Conservation (phyloP, 2,113 vertebrate species). For the Callipepla squamata region DNA sequence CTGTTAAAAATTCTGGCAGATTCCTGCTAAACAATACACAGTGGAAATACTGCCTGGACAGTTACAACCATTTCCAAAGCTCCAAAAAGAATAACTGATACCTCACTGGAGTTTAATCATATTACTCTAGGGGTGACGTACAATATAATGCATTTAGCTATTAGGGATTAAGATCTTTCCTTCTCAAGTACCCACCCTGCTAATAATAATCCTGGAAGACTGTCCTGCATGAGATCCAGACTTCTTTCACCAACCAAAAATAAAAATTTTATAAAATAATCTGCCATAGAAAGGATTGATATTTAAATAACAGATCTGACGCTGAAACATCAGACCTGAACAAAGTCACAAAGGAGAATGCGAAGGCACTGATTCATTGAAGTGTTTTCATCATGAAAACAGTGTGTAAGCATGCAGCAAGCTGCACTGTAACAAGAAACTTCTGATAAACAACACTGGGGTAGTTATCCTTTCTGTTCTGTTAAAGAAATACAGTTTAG, state of each 20-base stretch:
- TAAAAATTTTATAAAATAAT: background rate
- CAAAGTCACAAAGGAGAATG: background rate
- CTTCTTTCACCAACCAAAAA: background rate
- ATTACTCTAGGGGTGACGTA: background rate
- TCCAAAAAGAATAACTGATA: background rate
- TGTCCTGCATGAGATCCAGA: background rate
- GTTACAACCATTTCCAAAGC: background rate
- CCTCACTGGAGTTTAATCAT: background rate
- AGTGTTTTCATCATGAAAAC: background rate
- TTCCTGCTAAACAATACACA: background rate
- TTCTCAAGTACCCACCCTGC: background rate
- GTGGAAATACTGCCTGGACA: constrained; percentile 6
- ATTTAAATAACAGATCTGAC: background rate
- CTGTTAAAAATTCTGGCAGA: background rate
- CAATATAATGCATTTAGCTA: background rate
- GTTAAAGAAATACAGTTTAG: background rate
- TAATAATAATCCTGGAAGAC: background rate
- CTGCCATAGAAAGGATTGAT: background rate
- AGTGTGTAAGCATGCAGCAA: background rate
- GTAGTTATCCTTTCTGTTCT: background rate
- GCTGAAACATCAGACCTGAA: background rate
- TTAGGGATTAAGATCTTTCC: background rate
- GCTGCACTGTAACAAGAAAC: background rate
- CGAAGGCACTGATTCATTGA: background rate
- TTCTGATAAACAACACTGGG: background rate